Conservation (phyloP, 2,888 invertebrate genomes). For the Reticulitermes lucifugus region DNA sequence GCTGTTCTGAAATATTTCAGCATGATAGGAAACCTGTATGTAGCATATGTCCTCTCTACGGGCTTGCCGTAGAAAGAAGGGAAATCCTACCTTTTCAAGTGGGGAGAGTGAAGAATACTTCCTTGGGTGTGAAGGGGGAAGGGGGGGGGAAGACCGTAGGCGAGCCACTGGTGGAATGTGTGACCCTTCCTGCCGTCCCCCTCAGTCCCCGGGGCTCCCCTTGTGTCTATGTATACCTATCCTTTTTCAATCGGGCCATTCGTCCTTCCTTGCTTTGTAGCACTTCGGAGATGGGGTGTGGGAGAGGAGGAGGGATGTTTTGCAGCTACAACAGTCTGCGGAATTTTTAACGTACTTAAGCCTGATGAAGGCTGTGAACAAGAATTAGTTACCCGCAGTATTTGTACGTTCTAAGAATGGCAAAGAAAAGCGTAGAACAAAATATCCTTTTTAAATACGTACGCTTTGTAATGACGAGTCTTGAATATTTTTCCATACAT, state of each 20-base stretch:
- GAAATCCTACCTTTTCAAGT: slow-evolving; percentile 28
- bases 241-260: slow-evolving; percentile 21
- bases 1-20: no score
- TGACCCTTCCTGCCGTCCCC: slow-evolving; percentile 45
- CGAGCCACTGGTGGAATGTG: slow-evolving; percentile 51
- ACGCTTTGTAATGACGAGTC: no score
- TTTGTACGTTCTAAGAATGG: no score
- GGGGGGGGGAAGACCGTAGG: slow-evolving; percentile 30
- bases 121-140: not conserved
- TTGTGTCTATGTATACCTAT: slow-evolving; percentile 31
- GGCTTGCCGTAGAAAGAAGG: slow-evolving; percentile 20
- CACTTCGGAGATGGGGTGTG: not conserved
- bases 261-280: slow-evolving; percentile 33
- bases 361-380: not conserved
- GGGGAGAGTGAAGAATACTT: slow-evolving; percentile 29
- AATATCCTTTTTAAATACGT: no score
- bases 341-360: not conserved
- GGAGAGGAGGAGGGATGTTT: not conserved
- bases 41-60: not conserved
- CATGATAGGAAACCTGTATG: not conserved
- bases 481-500: no score
- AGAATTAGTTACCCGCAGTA: no score
- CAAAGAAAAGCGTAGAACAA: no score
- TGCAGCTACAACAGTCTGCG: not conserved
- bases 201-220: slow-evolving; percentile 44